A percentile compares a stretch with the other conserved stretches of the same genome.
These are phyloP conservation scores for Platorchestia sp. DNA, from an alignment of 1,140 invertebrate species.

Conservation along the genomic window DNA sequence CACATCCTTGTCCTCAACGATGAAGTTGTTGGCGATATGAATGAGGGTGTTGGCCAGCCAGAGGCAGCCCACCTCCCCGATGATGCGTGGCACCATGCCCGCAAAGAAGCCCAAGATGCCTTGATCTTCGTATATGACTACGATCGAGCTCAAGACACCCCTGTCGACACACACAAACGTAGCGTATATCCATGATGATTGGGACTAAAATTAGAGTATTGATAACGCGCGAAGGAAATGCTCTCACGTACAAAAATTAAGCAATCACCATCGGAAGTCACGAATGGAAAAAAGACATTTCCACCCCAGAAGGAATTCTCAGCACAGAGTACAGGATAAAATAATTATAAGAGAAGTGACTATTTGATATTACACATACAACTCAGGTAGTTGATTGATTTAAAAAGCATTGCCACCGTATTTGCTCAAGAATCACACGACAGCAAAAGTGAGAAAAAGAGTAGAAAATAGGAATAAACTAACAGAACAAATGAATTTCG, in stretches of 20 bases:
- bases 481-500: no score
- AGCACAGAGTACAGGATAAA: not conserved
- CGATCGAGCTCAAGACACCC: conserved; percentile 80
- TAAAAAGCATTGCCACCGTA: no score
- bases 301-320: not conserved
- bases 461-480: no score
- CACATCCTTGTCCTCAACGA: conserved; percentile 82
- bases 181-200: no score
- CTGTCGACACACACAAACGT: conserved; percentile 71
- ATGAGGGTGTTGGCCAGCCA: conserved; percentile 81
- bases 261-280: not conserved
- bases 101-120: conserved; percentile 88
- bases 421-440: no score
- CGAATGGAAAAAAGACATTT: not conserved
- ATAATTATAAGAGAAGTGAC: no score
- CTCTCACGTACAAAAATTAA: not conserved
- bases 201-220: no score
- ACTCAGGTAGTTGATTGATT: no score
- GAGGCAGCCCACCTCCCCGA: conserved; percentile 83
- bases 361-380: no score
- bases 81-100: conserved; percentile 84
- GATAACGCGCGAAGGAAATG: not conserved
- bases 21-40: conserved; percentile 83
- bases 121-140: conserved; percentile 84
- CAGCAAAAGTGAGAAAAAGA: no score